Percentiles rank a stretch among this genome's conserved stretches.
These are phyloP conservation scores for Gracilinanus agilis DNA, from an alignment of 2,113 vertebrate genomes.

Conservation along the genomic window DNA sequence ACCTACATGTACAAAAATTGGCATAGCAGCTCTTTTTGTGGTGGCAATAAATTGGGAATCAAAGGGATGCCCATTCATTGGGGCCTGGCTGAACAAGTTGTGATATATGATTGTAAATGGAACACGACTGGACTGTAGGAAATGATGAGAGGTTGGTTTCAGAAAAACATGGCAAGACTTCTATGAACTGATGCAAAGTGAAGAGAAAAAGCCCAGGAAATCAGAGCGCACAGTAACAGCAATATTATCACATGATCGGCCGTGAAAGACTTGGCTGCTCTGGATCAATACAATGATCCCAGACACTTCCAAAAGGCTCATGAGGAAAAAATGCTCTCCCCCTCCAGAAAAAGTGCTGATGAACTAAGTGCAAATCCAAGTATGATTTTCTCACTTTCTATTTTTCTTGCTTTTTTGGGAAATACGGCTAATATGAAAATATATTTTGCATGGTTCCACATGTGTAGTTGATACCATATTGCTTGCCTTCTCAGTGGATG, in stretches of 20 bases:
- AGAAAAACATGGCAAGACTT: too few relatives aligned
- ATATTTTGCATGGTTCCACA: background rate
- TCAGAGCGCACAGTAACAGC: background rate
- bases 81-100: background rate
- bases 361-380: background rate
- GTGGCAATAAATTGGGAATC: background rate
- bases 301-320: background rate
- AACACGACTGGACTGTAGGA: background rate
- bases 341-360: background rate
- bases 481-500: background rate
- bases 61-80: background rate
- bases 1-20: background rate
- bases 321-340: background rate
- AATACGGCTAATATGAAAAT: background rate
- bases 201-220: background rate
- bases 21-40: background rate
- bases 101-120: background rate
- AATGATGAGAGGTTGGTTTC: background rate
- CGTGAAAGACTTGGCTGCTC: background rate
- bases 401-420: background rate
- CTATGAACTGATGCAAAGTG: background rate
- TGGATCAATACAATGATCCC: background rate
- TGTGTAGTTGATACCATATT: background rate
- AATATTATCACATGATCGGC: background rate
- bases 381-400: background rate